Evolutionary conservation across 2,888 invertebrate species (phyloP), one percentile per base, ranked within the genome.

Genomic region (Drosophila antonietae): DNA sequence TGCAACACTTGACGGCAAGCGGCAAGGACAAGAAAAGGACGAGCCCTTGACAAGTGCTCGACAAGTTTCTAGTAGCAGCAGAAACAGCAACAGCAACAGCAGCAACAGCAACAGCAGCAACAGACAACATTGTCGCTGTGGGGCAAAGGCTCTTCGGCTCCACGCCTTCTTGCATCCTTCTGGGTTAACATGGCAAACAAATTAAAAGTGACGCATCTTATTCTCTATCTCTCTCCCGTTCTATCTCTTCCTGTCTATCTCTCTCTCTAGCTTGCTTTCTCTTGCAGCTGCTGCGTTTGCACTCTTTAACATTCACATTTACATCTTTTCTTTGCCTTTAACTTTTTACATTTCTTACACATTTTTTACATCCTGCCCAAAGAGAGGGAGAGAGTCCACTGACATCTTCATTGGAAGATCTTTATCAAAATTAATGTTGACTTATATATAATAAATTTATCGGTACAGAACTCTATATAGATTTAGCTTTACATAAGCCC

Each of bases 161-260:
- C 33, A 62, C 58, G 62, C 56, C 46, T 35, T 44, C 49, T 62
- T 14, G 31, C 62, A 68, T 55, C 55, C 49, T 39, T 44, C 56
- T 65, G 41, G 55, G 68, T 55, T 47, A 61, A 57, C 71, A 61
- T 56, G 84, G 84, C 80, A 87, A 85, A 84, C 88, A 85, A 89
- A 87, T 89, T 89, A 85, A 85, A 87, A 85, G 75, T 76, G 85
- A 84, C 80, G 85, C 85, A 85, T 77, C 72, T 76, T 67, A 62
- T 64, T 55, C 56, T 64, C 12, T 23, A 43, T 10, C 9, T 15
- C 49, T 52, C 1, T 23, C 15, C 20, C 39, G 33, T 37, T 52
- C 15, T 8, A 14, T 31, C 12, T 8, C 12, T 2, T 10, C 3
- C 43, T 43, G 4, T 49, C n/a, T 31, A 4, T 7, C 35, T 20